Evolutionary conservation across 2,888 invertebrate genomes (phyloP), one percentile per base, ranked within the genome.

Genomic region (Lepidocyrtoides sp.): DNA sequence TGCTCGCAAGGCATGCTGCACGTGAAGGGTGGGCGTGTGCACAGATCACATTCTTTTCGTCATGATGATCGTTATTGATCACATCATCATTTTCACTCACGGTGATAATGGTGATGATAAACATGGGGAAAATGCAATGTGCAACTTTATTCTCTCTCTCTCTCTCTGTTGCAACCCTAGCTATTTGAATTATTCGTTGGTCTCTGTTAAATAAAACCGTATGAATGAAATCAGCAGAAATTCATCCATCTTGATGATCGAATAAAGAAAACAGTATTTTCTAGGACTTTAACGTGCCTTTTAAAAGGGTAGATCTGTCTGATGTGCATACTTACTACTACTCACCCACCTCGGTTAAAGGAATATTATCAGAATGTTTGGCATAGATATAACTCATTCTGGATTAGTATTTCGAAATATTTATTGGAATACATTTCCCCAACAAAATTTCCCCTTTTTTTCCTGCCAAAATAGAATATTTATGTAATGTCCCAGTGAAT

Each of bases 11-110:
- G n/a, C 48, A 26, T 69, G 48, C 83, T 83, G 83, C 83, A 69
- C 51, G 41, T 83, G 83, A 83, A 83, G 51, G 83, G 66, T 83
- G 83, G 83, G 72, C 44, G 63, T 0, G 72, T 72, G 8, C 72
- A 44, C 23, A 44, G 29, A 69, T 83, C 66, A 41, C 32, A 36
- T 66, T 66, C 20, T 20, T 20, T 72, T 41, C 17, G 7, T 63
- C 41, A 5, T 60, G 23, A 60, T 2, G 44, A 44, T 72, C 72
- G 14, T 72, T 48, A 72, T 72, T 7, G 48, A 72, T 72, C 72
- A 48, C 48, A 72, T 44, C 48, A 44, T 72, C 23, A 23, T 23
- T 8, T 5, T 41, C 41, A 14, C 32, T 1, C n/a, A n/a, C n/a
- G n/a, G n/a, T n/a, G n/a, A n/a, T n/a, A n/a, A n/a, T n/a, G n/a